These are phyloP conservation scores for Liasis olivaceus DNA, from an alignment of 2,797 vertebrate species.

Conservation along the genomic window DNA sequence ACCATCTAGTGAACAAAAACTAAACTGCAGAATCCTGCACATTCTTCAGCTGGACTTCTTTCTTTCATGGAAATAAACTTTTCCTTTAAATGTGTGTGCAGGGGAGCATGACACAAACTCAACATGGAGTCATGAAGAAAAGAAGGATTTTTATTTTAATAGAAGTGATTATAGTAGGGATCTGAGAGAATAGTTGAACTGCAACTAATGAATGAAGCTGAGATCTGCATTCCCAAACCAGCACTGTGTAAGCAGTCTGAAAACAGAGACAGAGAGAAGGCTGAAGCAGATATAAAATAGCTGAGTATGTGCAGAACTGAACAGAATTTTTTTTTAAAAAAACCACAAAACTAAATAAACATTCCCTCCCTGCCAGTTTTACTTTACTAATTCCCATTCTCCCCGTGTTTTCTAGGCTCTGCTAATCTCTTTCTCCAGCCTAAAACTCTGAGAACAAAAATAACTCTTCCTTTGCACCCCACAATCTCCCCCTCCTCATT, in stretches of 20 bases:
- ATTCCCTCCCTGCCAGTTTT: background rate
- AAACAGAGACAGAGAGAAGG: background rate
- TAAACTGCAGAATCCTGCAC: slow-evolving; percentile 31
- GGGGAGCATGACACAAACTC: background rate
- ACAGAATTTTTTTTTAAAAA: background rate
- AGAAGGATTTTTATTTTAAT: background rate
- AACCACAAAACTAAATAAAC: background rate
- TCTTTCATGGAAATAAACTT: background rate
- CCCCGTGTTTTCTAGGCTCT: background rate
- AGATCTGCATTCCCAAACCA: background rate
- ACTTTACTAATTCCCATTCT: background rate
- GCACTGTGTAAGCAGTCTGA: background rate
- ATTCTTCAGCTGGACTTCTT: background rate
- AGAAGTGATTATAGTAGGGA: no score
- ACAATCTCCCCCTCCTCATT: background rate
- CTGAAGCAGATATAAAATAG: background rate
- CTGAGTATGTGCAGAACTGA: background rate
- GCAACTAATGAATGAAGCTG: background rate
- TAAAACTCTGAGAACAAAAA: background rate
- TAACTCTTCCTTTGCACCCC: background rate
- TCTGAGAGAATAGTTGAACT: background rate
- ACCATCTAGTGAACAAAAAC: slow-evolving; percentile 63
- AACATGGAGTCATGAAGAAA: background rate
- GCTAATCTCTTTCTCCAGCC: background rate
- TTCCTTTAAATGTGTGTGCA: background rate